These are phyloP conservation scores for Ibidorhyncha struthersii DNA, from an alignment of 2,113 vertebrate species.

Conservation along the genomic window DNA sequence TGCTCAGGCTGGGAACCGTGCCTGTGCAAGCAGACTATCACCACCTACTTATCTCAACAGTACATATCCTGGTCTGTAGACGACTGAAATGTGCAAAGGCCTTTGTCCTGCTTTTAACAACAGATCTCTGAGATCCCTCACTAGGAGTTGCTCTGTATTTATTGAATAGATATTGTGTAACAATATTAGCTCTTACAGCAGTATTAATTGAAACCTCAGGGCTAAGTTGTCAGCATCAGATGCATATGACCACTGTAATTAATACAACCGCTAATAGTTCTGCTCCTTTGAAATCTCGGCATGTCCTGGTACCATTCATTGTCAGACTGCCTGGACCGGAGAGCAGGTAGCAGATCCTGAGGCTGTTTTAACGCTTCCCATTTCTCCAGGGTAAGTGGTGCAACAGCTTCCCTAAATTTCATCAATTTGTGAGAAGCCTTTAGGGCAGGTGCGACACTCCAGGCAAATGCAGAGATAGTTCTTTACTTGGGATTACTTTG, in stretches of 20 bases:
- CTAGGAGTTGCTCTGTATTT: not conserved
- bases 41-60: no score
- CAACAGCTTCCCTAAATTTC: not conserved
- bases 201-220: not conserved
- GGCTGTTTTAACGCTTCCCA: not conserved
- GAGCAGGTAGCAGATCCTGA: not conserved
- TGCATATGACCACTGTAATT: no score
- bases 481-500: not conserved
- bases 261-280: not conserved
- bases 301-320: rapidly evolving
- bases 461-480: not conserved
- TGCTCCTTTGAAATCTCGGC: not conserved
- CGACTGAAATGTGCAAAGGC: not conserved
- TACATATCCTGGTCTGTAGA: no score
- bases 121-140: no score
- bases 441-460: not conserved
- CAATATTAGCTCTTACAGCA: no score
- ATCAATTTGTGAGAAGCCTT: not conserved
- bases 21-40: not conserved
- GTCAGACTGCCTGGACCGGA: not conserved
- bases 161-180: not conserved
- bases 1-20: not conserved
- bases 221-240: not conserved
- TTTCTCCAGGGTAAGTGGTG: not conserved
- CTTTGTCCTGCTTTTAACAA: not conserved